Conservation (phyloP, 2,888 invertebrate genomes). For the Orthosia gothica region DNA sequence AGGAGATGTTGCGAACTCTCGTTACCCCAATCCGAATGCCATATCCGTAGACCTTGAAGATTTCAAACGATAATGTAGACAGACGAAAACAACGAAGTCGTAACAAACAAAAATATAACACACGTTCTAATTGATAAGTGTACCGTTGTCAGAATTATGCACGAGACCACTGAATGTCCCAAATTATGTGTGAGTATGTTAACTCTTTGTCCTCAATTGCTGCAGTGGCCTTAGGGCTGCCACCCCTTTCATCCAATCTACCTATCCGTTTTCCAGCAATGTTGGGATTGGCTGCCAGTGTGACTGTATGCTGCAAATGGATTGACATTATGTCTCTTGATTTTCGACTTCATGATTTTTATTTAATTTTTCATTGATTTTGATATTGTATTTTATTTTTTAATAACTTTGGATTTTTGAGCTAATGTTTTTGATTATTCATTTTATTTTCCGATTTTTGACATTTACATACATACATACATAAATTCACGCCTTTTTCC, state of each 20-base stretch:
- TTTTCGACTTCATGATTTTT: too few relatives aligned
- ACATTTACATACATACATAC: too few relatives aligned
- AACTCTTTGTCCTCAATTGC: slow-evolving; percentile 27
- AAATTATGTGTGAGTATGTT: slow-evolving; percentile 10
- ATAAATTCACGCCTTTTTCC: too few relatives aligned
- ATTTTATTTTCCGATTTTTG: too few relatives aligned
- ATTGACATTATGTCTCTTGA: too few relatives aligned
- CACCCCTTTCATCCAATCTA: neutral
- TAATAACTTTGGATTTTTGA: too few relatives aligned
- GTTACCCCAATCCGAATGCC: neutral
- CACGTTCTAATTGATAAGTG: slow-evolving; percentile 45
- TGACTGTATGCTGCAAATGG: too few relatives aligned
- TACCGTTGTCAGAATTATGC: slow-evolving; percentile 21
- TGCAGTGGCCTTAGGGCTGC: slow-evolving; percentile 19
- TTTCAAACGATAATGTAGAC: neutral
- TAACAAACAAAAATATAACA: slow-evolving; percentile 22
- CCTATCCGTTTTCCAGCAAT: neutral
- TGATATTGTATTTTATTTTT: too few relatives aligned
- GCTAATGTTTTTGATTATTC: too few relatives aligned
- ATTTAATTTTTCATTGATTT: too few relatives aligned
- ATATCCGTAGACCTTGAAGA: neutral
- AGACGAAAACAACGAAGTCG: slow-evolving; percentile 1
- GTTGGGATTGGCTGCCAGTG: too few relatives aligned
- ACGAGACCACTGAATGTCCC: neutral
- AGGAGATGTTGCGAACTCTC: too few relatives aligned